Conservation (phyloP, 2,113 vertebrate species). For the Thalassoma bifasciatum region DNA sequence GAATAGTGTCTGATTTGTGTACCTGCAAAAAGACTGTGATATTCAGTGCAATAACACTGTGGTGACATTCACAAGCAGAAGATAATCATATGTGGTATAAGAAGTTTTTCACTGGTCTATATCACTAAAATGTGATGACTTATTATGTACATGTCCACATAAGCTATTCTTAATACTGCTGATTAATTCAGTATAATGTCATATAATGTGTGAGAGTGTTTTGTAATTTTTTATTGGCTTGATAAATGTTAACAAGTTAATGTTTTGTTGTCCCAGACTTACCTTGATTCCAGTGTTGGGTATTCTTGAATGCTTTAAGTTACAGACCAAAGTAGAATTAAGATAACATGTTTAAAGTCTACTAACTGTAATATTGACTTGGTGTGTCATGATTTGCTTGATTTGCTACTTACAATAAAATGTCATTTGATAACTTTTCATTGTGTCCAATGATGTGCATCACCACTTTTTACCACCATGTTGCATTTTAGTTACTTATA, state of each 20-base stretch:
- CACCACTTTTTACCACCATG: no score
- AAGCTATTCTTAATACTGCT: slow-evolving; percentile 14
- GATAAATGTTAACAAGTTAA: background rate
- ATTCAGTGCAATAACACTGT: slow-evolving; percentile 16
- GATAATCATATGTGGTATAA: slow-evolving; percentile 26
- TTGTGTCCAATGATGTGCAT: background rate
- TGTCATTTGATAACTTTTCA: slow-evolving; percentile 15
- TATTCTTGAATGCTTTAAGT: background rate
- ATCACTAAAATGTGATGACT: slow-evolving; percentile 5
- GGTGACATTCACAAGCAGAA: slow-evolving; percentile 25
- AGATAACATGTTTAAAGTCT: background rate
- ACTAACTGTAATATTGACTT: slow-evolving; percentile 10
- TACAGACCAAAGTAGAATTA: slow-evolving; percentile 1
- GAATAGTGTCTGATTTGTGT: background rate
- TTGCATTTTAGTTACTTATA: no score
- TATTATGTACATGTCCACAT: background rate
- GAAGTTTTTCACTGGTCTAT: slow-evolving; percentile 9
- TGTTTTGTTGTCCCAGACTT: background rate
- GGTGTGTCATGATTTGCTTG: slow-evolving; percentile 2
- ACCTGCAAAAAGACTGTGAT: slow-evolving; percentile 30
- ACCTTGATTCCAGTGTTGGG: background rate
- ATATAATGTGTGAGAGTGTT: background rate
- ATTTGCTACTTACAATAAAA: slow-evolving; percentile 34
- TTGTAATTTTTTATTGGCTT: background rate
- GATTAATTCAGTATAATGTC: background rate